Base-by-base conservation (phyloP, 2,888 invertebrate genomes). In the Tetramorium bicarinatum region DNA sequence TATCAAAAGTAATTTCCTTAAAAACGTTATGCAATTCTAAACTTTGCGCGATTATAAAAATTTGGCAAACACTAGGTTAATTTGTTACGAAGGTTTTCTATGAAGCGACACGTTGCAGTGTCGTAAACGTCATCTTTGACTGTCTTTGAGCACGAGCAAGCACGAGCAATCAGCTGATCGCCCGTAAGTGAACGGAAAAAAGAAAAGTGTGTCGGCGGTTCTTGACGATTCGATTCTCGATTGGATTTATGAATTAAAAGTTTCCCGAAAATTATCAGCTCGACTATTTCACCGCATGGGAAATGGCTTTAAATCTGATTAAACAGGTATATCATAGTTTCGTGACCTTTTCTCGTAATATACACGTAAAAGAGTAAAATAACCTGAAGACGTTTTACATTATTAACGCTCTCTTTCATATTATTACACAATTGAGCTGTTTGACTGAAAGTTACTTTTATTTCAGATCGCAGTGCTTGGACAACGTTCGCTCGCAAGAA, bases 301-400 rank as follows among this genome's bases (percentile, higher is more conserved):
- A 85, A 72, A 89, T 90, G 89, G 75, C 84, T 54, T 54, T 87
- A 47, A 87, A 86, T 76, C 29, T 86, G 41, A 64, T 86, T 15
- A 87, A 75, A 72, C 87, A 87, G 89, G 89, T 90, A 87, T 56
- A 13, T 52, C 29, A 8, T 8, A 15, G 21, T 47, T 6, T 62
- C 18, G 38, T 18, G 52, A 62, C 9, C 8, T 21, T 3, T 21
- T 79, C 34, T 74, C n/a, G 15, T 44, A 34, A 15, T 8, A 54
- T 7, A 6, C 29, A 3, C 34, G 38, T 34, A 34, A 34, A 25
- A 52, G 8, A 41, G 52, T 49, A 29, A 54, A 41, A 74, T 56
- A 67, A 81, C n/a, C 38, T 67, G 8, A 54, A 25, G 18, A 29
- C 29, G 2, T n/a, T 44, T 34, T 25, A 44, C 15, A 41, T 66